Base-by-base conservation (phyloP, 2,113 vertebrate species). In the Ochotona curzoniae region DNA sequence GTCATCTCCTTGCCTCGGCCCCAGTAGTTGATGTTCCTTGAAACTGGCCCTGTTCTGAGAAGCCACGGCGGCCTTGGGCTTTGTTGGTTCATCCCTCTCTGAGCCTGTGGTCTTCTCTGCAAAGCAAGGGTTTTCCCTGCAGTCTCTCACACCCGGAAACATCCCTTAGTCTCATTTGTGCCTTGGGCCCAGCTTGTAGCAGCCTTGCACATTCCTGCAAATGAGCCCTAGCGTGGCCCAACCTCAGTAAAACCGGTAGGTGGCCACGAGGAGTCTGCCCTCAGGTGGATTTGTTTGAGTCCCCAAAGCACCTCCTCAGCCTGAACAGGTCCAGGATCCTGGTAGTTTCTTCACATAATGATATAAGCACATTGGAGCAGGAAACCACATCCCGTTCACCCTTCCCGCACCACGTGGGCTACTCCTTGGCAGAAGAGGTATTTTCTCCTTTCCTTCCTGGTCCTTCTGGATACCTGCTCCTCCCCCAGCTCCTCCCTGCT, bases 1-100 rank as follows among this genome's bases (percentile, higher is more conserved):
- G 38, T 74, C 66, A 51, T 66, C 80, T 95, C 91, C 78, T 63
- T 49, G 90, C 83, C 74, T n/a, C 54, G 51, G 32, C 25, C 85
- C 82, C 28, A 47, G 71, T 47, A 92, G 95, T 97, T 96, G 96
- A 96, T 94, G 95, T 96, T 94, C 93, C 86, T 57, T 57, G 25
- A 35, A 57, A 57, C 73, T 49, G n/a, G 35, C 25, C 25, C 28
- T 51, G 10, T 51, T 76, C 51, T 2, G 0, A 83, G 70, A 15
- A 82, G 49, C 64, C 78, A 10, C 25, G 3, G 44, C 49, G 63
- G 70, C 38, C 49, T 61, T 32, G 5, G 75, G 69, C 66, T 32
- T 35, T 60, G 4, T 49, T 17, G 63, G 57, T 86, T 88, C 17
- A 13, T 61, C 57, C 35, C 18, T 79, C 76, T 57, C 25, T 86